Evolutionary conservation across 2,888 invertebrate genomes (phyloP).

Genomic region (Sinopyrophorus schimmeli): DNA sequence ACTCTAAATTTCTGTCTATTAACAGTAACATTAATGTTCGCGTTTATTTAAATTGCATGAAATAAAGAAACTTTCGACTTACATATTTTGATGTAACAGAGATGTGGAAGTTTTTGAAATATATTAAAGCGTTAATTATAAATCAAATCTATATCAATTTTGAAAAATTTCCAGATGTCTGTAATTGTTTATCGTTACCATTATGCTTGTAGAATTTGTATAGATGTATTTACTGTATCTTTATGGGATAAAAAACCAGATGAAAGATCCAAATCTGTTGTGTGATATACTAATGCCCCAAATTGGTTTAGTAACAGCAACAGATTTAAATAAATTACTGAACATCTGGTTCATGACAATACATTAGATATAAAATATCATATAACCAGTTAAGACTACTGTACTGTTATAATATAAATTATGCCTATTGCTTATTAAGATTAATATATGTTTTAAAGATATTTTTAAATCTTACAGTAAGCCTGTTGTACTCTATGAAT

Average conservation of each 20-base stretch:
- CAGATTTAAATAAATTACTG: slow-evolving; percentile 30
- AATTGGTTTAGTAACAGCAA: slow-evolving; percentile 16
- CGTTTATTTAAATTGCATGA: slow-evolving; percentile 8
- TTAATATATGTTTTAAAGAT: slow-evolving; percentile 35
- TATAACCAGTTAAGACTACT: slow-evolving; percentile 50
- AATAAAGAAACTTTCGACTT: slow-evolving; percentile 14
- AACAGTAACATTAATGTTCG: not conserved
- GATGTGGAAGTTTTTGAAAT: slow-evolving; percentile 4
- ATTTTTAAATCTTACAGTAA: slow-evolving; percentile 27
- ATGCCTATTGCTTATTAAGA: slow-evolving; percentile 28
- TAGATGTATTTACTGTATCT: slow-evolving; percentile 52
- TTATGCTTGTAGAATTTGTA: slow-evolving; percentile 48
- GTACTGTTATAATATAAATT: slow-evolving; percentile 47
- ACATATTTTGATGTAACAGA: slow-evolving; percentile 16
- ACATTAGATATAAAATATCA: slow-evolving; percentile 54
- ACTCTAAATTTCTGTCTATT: too few relatives aligned
- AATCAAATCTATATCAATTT: not conserved
- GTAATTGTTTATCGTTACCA: slow-evolving; percentile 49
- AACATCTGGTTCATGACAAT: slow-evolving; percentile 56
- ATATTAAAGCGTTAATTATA: not conserved
- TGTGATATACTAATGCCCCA: slow-evolving; percentile 26
- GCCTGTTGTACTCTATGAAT: slow-evolving; percentile 29
- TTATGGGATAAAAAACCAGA: slow-evolving; percentile 48
- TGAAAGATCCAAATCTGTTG: slow-evolving; percentile 39
- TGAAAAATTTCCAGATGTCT: slow-evolving; percentile 8